These are phyloP conservation scores for Colostygia pectinataria DNA, from an alignment of 2,888 invertebrate genomes.

Conservation along the genomic window DNA sequence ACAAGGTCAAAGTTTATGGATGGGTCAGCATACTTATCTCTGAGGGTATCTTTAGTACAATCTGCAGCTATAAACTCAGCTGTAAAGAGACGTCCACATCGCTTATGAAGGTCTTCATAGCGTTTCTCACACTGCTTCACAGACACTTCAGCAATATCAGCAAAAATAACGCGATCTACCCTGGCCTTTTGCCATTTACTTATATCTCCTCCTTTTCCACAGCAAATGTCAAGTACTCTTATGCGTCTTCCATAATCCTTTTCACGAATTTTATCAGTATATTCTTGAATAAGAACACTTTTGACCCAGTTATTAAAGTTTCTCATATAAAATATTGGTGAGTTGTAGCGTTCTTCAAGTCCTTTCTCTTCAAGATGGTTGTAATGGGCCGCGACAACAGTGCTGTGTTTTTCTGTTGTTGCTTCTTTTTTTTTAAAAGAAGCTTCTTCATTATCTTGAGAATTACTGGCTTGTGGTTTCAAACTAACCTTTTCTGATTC, in stretches of 20 bases:
- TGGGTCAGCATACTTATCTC: constrained; percentile 90
- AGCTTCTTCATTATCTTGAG: constrained; percentile 26
- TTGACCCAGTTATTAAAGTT: constrained; percentile 99
- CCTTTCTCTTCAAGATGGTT: constrained; percentile 94
- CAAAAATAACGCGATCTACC: constrained; percentile 92
- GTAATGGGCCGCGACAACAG: constrained; percentile 95
- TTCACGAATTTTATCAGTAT: constrained; percentile 85
- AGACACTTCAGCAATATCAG: constrained; percentile 96
- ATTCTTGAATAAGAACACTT: constrained; percentile 95
- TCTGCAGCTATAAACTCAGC: constrained; percentile 97
- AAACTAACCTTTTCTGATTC: constrained; percentile 4
- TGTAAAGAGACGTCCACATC: constrained; percentile 82
- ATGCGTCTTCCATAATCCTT: constrained; percentile 86
- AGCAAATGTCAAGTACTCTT: constrained; percentile 95
- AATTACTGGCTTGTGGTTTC: constrained; percentile 14
- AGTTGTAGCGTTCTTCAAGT: constrained; percentile 90
- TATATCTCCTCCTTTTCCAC: constrained; percentile 99
- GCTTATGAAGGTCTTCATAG: constrained; percentile 87
- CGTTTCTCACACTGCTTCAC: constrained; percentile 94
- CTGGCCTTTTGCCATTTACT: constrained; percentile 96
- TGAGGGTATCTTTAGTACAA: constrained; percentile 92
- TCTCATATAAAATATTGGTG: constrained; percentile 95
- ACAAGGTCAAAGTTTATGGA: constrained; percentile 93
- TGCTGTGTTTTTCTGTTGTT: constrained; percentile 68
- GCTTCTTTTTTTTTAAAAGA: constrained; percentile 8